These are phyloP conservation scores for Baccha elongata DNA, from an alignment of 2,888 invertebrate genomes.

Conservation along the genomic window DNA sequence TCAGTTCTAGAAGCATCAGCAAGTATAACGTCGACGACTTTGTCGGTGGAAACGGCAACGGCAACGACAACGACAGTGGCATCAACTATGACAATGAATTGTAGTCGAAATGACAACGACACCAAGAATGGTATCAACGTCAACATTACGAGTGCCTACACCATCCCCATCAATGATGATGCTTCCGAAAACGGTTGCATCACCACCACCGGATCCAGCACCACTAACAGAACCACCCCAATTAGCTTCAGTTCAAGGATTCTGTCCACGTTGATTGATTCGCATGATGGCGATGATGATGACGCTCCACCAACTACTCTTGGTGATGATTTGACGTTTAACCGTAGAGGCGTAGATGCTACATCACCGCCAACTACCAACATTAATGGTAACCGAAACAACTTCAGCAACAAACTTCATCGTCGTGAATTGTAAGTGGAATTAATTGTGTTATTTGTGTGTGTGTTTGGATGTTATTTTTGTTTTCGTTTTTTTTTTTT, in stretches of 20 bases:
- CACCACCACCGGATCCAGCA: conserved; percentile 18
- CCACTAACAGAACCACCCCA: conserved; percentile 43
- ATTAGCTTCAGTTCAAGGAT: conserved; percentile 58
- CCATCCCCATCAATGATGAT: conserved; percentile 51
- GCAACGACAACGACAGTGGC: conserved; percentile 17
- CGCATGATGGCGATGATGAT: conserved; percentile 81
- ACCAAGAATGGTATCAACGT: conserved; percentile 75
- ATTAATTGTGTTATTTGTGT: conserved; percentile 53
- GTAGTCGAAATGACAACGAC: conserved; percentile 70
- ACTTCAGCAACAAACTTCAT: conserved; percentile 55
- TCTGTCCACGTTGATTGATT: conserved; percentile 79
- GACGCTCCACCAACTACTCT: conserved; percentile 54
- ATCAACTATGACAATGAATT: conserved; percentile 67
- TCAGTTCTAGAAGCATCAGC: conserved; percentile 46
- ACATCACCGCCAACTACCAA: conserved; percentile 69
- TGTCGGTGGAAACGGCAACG: neutral
- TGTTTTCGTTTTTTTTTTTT: too few species aligned
- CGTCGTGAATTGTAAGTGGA: conserved; percentile 70
- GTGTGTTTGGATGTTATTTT: conserved; percentile 13
- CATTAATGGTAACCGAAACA: conserved; percentile 79
- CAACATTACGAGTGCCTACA: conserved; percentile 77
- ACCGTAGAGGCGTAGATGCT: conserved; percentile 60
- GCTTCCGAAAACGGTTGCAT: conserved; percentile 62
- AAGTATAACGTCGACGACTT: conserved; percentile 6
- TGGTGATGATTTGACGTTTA: conserved; percentile 74